Base-by-base conservation (phyloP, 2,113 vertebrate genomes). In the Microcebus ravelobensis region DNA sequence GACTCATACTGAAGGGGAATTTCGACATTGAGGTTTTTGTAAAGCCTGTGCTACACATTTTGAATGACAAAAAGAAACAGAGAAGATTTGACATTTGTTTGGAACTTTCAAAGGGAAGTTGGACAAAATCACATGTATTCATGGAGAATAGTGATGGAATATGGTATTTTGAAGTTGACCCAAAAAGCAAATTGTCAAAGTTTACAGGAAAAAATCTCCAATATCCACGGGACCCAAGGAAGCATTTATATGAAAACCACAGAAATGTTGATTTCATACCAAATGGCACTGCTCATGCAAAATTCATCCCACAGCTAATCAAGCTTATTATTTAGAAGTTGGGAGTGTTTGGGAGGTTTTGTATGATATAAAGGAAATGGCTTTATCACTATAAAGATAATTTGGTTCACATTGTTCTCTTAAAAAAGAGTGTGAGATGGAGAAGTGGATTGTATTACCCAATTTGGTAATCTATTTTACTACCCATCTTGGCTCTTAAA, bases 71-170 rank as follows among this genome's bases (percentile, higher is more conserved):
- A 93, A 92, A 92, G 65, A 63, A 81, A 70, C 2, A 90, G 48
- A 95, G 70, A 86, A 82, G 48, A 90, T 77, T 13, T 90, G 34
- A 87, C 68, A 91, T 94, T 96, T 96, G n/a, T 91, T 96, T 59
- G 76, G 87, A 96, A 94, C 82, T 94, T 96, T 93, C 68, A 89
- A 79, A 68, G 74, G 25, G 9, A 96, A 27, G 8, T 57, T 97
- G 85, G 42, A 92, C 45, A 97, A 95, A 93, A 95, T n/a, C 87
- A 82, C 63, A 88, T n/a, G 31, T 83, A 88, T 93, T 95, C 59
- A 12, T 83, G 68, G 48, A 92, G 74, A 88, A 96, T 1, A 86
- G 67, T 95, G 34, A 91, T 96, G 23, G 48, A 93, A 61, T 67
- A 87, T 36, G 21, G 39, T 90, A 8, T 85, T 96, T 96, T 97